phyloP scores from a whole-genome alignment of 2,797 vertebrate species.

The Rhabdomys pumilio region DNA sequence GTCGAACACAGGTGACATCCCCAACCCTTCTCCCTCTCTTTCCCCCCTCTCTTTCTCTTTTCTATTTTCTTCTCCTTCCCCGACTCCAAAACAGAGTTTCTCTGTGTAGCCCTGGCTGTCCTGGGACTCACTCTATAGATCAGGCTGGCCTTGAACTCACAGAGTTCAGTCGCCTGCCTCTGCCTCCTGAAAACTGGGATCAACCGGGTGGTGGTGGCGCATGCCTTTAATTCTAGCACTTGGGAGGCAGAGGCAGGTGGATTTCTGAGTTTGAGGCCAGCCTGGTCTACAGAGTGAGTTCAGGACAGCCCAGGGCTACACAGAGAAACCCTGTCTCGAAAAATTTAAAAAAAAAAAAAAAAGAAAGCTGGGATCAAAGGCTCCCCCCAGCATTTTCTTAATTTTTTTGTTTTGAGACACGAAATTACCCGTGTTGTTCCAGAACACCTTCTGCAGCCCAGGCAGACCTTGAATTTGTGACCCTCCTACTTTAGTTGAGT shows the following conservation, averaged over 20 bases:
- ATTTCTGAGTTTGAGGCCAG: no score
- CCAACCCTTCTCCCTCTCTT: no score
- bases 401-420: neutral
- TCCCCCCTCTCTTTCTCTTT: neutral
- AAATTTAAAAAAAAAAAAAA: no score
- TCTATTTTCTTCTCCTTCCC: neutral
- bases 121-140: neutral
- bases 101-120: neutral
- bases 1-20: no score
- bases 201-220: neutral
- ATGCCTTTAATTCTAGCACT: no score
- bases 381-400: neutral
- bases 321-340: no score
- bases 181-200: neutral
- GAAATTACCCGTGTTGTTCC: neutral
- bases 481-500: neutral
- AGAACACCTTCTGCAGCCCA: neutral
- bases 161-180: neutral
- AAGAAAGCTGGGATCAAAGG: neutral
- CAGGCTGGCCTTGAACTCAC: neutral
- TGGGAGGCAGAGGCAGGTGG: no score
- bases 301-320: no score
- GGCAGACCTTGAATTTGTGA: neutral
- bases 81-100: neutral
- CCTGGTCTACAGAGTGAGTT: no score